Percentiles rank a stretch among this genome's conserved stretches.
phyloP scores from a whole-genome alignment of 2,888 invertebrate genomes.

The Drosophila antonietae region DNA sequence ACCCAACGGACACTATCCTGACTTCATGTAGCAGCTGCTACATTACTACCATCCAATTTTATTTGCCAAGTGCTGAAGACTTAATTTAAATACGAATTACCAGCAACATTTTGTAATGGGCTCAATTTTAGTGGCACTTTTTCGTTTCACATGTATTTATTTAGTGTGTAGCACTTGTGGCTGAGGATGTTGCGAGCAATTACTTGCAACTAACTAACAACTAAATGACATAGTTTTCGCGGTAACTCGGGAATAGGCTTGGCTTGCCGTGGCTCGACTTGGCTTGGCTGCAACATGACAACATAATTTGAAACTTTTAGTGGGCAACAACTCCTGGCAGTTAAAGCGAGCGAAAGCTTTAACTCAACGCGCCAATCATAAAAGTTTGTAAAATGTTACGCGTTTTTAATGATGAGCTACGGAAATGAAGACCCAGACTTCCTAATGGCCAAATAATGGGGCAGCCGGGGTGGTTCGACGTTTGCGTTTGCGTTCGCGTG shows the following conservation, averaged over 20 bases:
- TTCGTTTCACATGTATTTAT: neutral
- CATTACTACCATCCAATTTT: slow-evolving; percentile 9
- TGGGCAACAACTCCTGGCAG: slow-evolving; percentile 11
- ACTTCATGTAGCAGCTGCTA: neutral
- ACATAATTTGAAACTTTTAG: slow-evolving; percentile 57
- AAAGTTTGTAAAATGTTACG: slow-evolving; percentile 65
- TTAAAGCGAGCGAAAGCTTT: slow-evolving; percentile 52
- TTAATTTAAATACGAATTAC: slow-evolving; percentile 55
- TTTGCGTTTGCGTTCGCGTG: slow-evolving; percentile 64
- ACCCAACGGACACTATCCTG: slow-evolving; percentile 19
- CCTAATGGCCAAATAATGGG: slow-evolving; percentile 69
- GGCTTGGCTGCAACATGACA: slow-evolving; percentile 59
- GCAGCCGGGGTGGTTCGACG: slow-evolving; percentile 13
- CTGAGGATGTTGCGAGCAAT: slow-evolving; percentile 38
- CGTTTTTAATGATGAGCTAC: slow-evolving; percentile 69
- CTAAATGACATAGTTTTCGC: slow-evolving; percentile 65
- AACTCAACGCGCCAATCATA: slow-evolving; percentile 55
- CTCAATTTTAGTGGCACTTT: slow-evolving; percentile 28
- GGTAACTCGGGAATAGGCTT: slow-evolving; percentile 71
- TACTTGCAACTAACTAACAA: slow-evolving; percentile 52
- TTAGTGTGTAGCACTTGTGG: slow-evolving; percentile 9
- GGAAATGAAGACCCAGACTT: slow-evolving; percentile 57
- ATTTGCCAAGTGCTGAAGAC: slow-evolving; percentile 19
- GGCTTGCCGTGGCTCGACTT: slow-evolving; percentile 33
- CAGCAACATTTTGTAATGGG: slow-evolving; percentile 50